phyloP scores from a whole-genome alignment of 2,888 invertebrate species.

The Rhaphigaster nebulosa region DNA sequence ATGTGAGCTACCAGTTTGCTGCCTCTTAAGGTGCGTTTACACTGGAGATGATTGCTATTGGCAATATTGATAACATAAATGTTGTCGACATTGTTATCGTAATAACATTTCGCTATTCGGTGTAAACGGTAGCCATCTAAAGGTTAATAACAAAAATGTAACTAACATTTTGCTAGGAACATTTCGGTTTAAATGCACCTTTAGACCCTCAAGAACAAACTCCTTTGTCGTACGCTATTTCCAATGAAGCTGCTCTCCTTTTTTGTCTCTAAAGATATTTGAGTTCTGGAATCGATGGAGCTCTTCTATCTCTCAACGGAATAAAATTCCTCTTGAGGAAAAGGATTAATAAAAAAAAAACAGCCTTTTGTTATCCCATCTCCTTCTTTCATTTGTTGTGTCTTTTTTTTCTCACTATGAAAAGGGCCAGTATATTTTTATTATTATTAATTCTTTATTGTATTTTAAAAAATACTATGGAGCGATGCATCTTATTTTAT shows the following conservation, averaged over 20 bases:
- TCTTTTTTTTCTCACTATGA: not conserved
- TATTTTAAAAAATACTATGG: not conserved
- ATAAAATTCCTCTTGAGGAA: not conserved
- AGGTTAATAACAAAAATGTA: too few relatives aligned
- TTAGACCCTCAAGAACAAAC: not conserved
- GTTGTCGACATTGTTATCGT: too few relatives aligned
- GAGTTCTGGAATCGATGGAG: conserved; percentile 18
- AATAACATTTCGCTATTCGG: too few relatives aligned
- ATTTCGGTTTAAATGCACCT: not conserved
- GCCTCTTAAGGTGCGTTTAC: too few relatives aligned
- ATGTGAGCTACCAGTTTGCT: too few relatives aligned
- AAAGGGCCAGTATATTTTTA: not conserved
- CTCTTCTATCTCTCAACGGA: not conserved
- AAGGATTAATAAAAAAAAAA: not conserved
- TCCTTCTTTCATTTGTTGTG: not conserved
- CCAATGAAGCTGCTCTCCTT: not conserved
- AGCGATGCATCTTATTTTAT: not conserved
- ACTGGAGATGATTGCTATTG: too few relatives aligned
- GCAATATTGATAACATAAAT: too few relatives aligned
- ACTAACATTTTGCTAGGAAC: too few relatives aligned
- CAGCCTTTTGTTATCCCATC: conserved; percentile 9
- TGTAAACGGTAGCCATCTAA: too few relatives aligned
- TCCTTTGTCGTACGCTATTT: not conserved
- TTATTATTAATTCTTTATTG: not conserved
- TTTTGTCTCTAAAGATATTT: not conserved